A percentile compares a stretch with the other conserved stretches of the same genome.
Evolutionary conservation across 53 echinoderm and acorn worm species (phyloP).

Genomic region (Antedon mediterranea): DNA sequence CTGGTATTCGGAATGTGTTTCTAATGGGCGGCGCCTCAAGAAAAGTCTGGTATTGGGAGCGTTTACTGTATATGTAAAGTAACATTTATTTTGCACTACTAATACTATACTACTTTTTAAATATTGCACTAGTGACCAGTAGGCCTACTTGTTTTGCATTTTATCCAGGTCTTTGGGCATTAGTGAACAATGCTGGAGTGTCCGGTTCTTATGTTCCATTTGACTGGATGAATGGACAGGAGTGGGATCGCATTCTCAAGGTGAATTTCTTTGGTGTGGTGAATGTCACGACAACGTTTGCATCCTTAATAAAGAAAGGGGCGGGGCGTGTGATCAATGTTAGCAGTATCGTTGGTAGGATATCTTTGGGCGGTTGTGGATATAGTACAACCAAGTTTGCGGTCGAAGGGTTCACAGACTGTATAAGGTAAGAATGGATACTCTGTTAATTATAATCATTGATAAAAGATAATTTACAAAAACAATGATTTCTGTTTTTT

Average conservation of each 20-base stretch:
- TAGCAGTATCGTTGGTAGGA: background rate
- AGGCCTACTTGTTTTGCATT: too few species aligned
- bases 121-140: too few species aligned
- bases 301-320: background rate
- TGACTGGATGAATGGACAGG: background rate
- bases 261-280: background rate
- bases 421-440: background rate
- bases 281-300: background rate
- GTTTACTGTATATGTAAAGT: too few species aligned
- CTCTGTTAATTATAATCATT: too few species aligned
- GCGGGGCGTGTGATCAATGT: background rate
- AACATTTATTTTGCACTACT: too few species aligned
- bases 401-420: conserved; percentile 1
- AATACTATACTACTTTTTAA: too few species aligned
- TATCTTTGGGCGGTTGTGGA: background rate
- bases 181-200: conserved; percentile 7
- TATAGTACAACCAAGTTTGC: background rate
- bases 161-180: background rate
- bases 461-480: too few species aligned
- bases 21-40: too few species aligned
- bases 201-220: background rate
- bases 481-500: too few species aligned
- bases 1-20: too few species aligned
- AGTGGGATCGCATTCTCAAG: background rate
- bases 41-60: too few species aligned